Evolutionary conservation across 2,113 vertebrate species (phyloP).

Genomic region (Mystacornis crossleyi): DNA sequence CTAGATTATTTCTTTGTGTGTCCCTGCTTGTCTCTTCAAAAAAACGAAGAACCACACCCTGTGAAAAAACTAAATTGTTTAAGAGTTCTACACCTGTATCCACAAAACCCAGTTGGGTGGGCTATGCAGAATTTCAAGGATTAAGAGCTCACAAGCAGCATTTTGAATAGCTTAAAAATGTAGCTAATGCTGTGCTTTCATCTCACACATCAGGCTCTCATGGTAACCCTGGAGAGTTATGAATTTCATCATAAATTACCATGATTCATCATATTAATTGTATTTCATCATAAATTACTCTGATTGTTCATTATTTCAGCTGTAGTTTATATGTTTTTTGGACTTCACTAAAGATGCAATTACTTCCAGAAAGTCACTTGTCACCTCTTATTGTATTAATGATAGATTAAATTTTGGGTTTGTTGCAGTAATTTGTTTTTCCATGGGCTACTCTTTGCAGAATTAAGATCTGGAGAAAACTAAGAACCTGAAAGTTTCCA

Average conservation of each 20-base stretch:
- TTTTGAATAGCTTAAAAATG: neutral
- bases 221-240: neutral
- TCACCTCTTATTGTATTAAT: neutral
- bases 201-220: neutral
- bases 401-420: neutral
- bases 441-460: neutral
- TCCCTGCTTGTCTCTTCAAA: neutral
- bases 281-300: constrained; percentile 21
- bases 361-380: neutral
- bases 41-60: neutral
- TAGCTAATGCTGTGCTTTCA: neutral
- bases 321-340: neutral
- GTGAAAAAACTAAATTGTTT: neutral
- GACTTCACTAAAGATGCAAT: neutral
- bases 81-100: neutral
- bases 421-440: neutral
- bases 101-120: neutral
- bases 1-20: neutral
- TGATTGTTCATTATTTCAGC: constrained; percentile 40
- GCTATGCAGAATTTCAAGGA: neutral
- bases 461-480: neutral
- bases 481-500: neutral
- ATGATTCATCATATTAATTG: neutral
- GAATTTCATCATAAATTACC: neutral
- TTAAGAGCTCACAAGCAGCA: neutral